Base-by-base conservation (phyloP, 2,797 vertebrate species). In the Buceros bicornis region DNA sequence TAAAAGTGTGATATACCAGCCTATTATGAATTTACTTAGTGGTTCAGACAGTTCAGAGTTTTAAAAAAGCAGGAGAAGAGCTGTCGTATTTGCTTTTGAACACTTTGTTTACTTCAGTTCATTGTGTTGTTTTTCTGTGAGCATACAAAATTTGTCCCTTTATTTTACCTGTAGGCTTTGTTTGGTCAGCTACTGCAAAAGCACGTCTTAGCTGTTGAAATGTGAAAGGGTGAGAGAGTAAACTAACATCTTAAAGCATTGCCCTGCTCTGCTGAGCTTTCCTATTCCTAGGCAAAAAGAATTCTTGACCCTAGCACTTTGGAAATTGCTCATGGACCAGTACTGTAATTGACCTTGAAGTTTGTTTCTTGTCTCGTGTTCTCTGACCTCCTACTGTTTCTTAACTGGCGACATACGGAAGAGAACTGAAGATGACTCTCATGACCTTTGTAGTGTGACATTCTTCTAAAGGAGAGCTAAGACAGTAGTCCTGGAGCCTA, bases 1-100 rank as follows among this genome's bases (percentile, higher is more conserved):
- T 94, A 95, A 91, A 82, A 76, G 58, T 51, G 81, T 91, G 84
- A 94, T 82, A 82, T 66, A 37, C 40, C 24, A 62, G 47, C 74
- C 91, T 47, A 43, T 78, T 92, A 72, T 6, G 61, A 92, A 95
- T 93, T 95, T 82, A n/a, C 71, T 87, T 87, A 58, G 86, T 80
- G 90, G 78, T 96, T 94, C 74, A 57, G 82, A 78, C 54, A 50
- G 31, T 74, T 77, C 37, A 18, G n/a, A 56, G 50, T 85, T 94
- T 72, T 89, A 90, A 95, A 88, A 43, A 74, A 71, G 53, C 35
- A 89, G 37, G 6, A 93, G 24, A 58, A 51, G 90, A 92, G 15
- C 56, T 43, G 29, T 66, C 7, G 10, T 70, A 1, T 92, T 86
- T 82, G 42, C 5, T 91, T 91, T 73, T 60, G 42, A 81, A n/a